Evolutionary conservation across 2,888 invertebrate genomes (phyloP), one percentile per base, ranked within the genome.

Genomic region (Hirudinaria manillensis): DNA sequence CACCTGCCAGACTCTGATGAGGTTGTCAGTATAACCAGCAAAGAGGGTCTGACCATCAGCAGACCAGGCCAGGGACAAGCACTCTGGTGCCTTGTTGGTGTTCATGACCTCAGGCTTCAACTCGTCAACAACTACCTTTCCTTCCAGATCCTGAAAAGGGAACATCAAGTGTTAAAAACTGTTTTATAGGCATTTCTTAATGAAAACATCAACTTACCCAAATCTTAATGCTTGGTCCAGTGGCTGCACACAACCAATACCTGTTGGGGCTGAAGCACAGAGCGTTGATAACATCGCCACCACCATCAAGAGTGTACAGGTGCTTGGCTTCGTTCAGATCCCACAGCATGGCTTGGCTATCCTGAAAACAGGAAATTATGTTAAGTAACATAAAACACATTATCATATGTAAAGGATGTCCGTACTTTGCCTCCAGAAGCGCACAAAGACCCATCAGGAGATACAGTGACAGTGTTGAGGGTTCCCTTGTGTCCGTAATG

Each of bases 271-370:
- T 96, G 91, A 99, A 99, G 90, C 95, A 94, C 82, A 99, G 88
- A 6, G 98, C 93, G 82, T 96, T 97, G 87, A 99, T 98, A 86
- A 93, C 93, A 85, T 97, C 97, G 87, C 95, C 96, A 87, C 97
- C 98, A 87, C 98, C 98, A 85, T 97, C 96, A 83, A 99, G 88
- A 21, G 98, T 98, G 89, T 99, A 98, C 84, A 99, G 89, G 87
- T 98, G 97, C 87, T 99, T 98, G 88, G 96, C 97, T 85, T 99
- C 99, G 87, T 98, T 98, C 85, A 99, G 88, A 87, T 99, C 99
- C 99, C 98, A 99, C 80, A 99, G 89, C 93, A 99, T 94, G 16
- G 98, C 98, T 88, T 96, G 95, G 88, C 95, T 94, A 88, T 99
- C 98, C 91, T 90, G 80, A 19, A 80, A 77, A 67, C 29, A 71